Evolutionary conservation across 1,140 invertebrate species (phyloP), one percentile per base, ranked within the genome.

Genomic region (Meloidogyne exigua): DNA sequence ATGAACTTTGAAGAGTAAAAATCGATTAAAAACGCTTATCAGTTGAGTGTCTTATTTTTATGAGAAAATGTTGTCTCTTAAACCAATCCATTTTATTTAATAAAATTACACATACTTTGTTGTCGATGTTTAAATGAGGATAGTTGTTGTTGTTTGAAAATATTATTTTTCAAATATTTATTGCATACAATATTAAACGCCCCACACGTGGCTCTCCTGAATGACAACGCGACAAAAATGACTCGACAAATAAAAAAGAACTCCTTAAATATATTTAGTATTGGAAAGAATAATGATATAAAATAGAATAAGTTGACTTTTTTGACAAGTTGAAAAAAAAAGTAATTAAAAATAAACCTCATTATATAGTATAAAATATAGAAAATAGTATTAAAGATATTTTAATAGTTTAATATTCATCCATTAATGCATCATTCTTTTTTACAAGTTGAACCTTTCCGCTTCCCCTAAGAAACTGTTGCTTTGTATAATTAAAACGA

Each of bases 391-490:
- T 7, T 9, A 68, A 68, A 68, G 25, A 68, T 7, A 23, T 36
- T 36, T 23, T 21, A 68, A 25, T 3, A 21, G 5, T 28, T 68
- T 23, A 32, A 71, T 57, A 69, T 21, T 77, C 76, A 67, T 77
- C 76, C 32, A 68, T 69, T 69, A 77, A 42, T 25, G 21, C 26
- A 44, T 77, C 76, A 42, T 57, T 25, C n/a, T 44, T 49, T 42
- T 64, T 71, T 32, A 32, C 13, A 36, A 25, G 44, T 13, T 44
- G 76, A 25, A 67, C 26, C 15, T 66, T 18, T 62, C 72, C 80
- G 28, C 81, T 69, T 7, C 80, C 80, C 9, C 26, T 28, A 63
- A 81, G 26, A 5, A 80, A 42, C 15, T 65, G 44, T 15, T 80
- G 71, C 36, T 75, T 82, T 42, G 82, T 77, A 42, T 76, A 26